These are phyloP conservation scores for Macrostomum cliftonense DNA, from an alignment of 2,888 invertebrate species.

Conservation along the genomic window DNA sequence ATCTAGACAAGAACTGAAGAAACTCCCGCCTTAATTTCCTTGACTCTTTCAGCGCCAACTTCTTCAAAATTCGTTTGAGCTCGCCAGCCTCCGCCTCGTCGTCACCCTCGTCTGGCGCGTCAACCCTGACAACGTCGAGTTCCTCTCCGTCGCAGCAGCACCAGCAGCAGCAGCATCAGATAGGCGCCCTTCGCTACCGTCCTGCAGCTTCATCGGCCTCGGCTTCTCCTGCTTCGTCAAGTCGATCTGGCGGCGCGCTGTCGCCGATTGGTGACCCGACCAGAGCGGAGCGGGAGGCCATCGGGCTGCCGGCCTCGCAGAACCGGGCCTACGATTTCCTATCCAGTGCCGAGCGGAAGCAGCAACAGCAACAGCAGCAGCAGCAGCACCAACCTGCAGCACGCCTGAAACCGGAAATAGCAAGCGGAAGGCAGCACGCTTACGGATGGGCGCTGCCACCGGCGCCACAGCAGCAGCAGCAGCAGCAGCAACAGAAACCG, in stretches of 20 bases:
- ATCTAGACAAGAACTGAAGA: too few species aligned
- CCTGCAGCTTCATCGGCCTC: too few species aligned
- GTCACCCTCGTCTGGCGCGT: background rate
- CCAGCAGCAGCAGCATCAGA: background rate
- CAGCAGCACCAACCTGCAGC: conserved; percentile 44
- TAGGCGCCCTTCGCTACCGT: too few species aligned
- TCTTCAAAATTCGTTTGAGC: background rate
- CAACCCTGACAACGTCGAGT: background rate
- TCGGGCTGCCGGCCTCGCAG: conserved; percentile 42
- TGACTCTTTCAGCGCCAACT: too few species aligned
- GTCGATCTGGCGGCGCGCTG: too few species aligned
- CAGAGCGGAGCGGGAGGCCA: conserved; percentile 39
- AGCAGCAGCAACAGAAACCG: conserved; percentile 3
- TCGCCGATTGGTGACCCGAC: conserved; percentile 48
- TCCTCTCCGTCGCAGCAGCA: background rate
- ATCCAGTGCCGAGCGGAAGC: conserved; percentile 46
- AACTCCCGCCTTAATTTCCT: too few species aligned
- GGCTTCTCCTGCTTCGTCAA: too few species aligned
- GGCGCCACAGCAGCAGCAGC: too few species aligned
- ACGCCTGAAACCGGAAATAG: too few species aligned
- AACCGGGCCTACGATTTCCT: conserved; percentile 41
- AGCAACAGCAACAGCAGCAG: conserved; percentile 66
- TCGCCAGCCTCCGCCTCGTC: background rate
- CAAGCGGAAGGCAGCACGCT: conserved; percentile 49
- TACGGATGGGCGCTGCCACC: conserved; percentile 89